Evolutionary conservation across 2,113 vertebrate species (phyloP), one percentile per base, ranked within the genome.

Genomic region (Ciconia stormi): DNA sequence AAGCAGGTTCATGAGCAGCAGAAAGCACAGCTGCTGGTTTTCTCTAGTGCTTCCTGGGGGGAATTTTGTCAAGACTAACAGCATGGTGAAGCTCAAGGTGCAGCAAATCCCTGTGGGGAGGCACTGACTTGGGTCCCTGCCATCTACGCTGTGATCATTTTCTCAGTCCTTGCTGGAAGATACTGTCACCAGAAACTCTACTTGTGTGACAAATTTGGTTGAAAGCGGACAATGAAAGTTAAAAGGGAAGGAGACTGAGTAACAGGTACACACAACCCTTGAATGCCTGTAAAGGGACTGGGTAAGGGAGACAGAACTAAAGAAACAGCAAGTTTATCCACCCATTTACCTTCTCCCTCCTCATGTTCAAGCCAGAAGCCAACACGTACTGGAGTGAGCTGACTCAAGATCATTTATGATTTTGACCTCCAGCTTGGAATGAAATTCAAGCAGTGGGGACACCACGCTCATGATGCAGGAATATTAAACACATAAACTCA

Each of bases 401-500:
- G 73, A 40, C 50, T 62, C 10, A 2, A 58, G 25, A 21, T 25
- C 22, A 18, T 53, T 66, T 46, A n/a, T 8, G 17, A 56, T 56
- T 52, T 38, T 44, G 36, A 59, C 25, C n/a, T 22, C 18, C 66
- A 81, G 23, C 14, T 9, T 44, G 40, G 53, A 91, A 52, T 44
- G 76, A 40, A 73, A 80, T 69, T 40, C 40, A 89, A 77, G 56
- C 38, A 85, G 18, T 30, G 50, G 14, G 8, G 11, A 58, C 25
- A 47, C 40, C 40, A 73, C 1, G 4, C 19, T 49, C 59, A 83
- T 5, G 34, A 40, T 25, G 36, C 34, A 44, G 40, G 62, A 69
- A 85, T 38, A 89, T 30, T 30, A 67, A 62, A 69, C 22, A 16
- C 1, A 0, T 52, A 47, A 40, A 63, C 12, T 0, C 0, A 49